These are phyloP conservation scores for Octopus bimaculoides DNA, from an alignment of 1,140 invertebrate genomes.

Conservation along the genomic window DNA sequence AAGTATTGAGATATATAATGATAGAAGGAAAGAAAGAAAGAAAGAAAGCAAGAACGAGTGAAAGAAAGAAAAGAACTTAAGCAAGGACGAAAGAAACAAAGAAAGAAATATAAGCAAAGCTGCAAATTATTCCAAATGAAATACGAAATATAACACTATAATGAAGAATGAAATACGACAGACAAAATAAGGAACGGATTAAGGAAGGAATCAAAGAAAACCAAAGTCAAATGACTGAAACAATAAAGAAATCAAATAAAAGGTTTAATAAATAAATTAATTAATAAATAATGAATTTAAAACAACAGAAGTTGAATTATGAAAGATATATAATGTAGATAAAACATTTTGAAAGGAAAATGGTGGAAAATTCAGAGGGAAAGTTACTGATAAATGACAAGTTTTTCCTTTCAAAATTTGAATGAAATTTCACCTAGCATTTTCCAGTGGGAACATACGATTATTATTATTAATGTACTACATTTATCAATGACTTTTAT, in stretches of 20 bases:
- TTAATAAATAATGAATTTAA: background rate
- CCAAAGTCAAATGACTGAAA: background rate
- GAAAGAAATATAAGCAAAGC: background rate
- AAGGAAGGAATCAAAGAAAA: background rate
- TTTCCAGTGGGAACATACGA: too few species aligned
- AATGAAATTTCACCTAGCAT: too few species aligned
- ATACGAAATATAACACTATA: too few species aligned
- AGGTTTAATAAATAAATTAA: background rate
- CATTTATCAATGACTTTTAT: too few species aligned
- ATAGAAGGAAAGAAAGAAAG: background rate
- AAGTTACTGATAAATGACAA: too few species aligned
- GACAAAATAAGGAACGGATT: background rate
- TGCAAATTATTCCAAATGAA: too few species aligned
- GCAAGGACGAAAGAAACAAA: background rate
- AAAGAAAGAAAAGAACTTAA: background rate
- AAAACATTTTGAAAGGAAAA: too few species aligned
- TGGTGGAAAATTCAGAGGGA: too few species aligned
- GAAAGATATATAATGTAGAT: too few species aligned
- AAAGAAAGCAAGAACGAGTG: background rate
- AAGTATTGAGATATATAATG: background rate
- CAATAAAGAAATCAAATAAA: background rate
- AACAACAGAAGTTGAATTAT: too few species aligned
- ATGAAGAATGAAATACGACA: background rate
- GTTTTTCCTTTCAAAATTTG: too few species aligned
- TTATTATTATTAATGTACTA: too few species aligned